These are phyloP conservation scores for Hybognathus amarus DNA, from an alignment of 2,797 vertebrate species.

Conservation along the genomic window DNA sequence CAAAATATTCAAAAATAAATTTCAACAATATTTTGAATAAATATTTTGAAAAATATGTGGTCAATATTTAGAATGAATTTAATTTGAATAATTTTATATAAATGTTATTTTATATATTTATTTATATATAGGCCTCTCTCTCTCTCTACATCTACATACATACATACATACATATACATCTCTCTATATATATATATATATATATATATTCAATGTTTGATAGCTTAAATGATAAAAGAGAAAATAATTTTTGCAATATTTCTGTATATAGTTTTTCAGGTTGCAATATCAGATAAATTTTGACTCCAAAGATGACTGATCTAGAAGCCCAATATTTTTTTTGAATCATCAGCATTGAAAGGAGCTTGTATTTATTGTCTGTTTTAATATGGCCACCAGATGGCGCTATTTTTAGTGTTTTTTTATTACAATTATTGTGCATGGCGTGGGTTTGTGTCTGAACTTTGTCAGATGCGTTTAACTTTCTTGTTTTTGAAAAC, in stretches of 20 bases:
- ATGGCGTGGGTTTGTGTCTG: conserved; percentile 11
- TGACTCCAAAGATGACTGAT: neutral
- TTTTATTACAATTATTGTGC: neutral
- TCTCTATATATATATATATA: neutral
- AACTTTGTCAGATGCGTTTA: neutral
- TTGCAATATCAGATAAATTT: neutral
- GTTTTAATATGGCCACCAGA: conserved; percentile 32
- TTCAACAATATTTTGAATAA: too few species aligned
- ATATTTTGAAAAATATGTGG: too few species aligned
- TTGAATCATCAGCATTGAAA: neutral
- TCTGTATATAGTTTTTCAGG: neutral
- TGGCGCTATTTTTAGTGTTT: neutral
- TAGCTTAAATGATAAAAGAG: neutral
- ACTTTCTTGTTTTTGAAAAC: conserved; percentile 4
- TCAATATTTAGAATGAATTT: too few species aligned
- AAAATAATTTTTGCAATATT: neutral
- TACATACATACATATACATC: too few species aligned
- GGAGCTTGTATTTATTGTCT: neutral
- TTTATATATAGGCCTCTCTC: too few species aligned
- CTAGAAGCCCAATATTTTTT: neutral
- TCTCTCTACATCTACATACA: too few species aligned
- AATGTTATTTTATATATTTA: too few species aligned
- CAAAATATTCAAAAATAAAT: too few species aligned
- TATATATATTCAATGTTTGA: too few species aligned
- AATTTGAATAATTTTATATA: too few species aligned